These are phyloP conservation scores for Eumaeus atala DNA, from an alignment of 1,140 invertebrate genomes.

Conservation along the genomic window DNA sequence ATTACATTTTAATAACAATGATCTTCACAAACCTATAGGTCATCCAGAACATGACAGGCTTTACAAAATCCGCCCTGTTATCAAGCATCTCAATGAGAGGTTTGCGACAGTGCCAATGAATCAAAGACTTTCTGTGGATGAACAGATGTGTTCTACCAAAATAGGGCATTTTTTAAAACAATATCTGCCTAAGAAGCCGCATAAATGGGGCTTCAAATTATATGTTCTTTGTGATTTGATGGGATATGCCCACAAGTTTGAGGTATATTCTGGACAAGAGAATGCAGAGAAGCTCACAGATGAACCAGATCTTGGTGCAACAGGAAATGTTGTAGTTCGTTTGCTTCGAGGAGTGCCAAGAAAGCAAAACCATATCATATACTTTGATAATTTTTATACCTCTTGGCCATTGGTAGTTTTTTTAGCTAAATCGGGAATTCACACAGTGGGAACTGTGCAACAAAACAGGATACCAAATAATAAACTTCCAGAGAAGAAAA, in stretches of 20 bases:
- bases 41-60: slow-evolving; percentile 34
- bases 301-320: slow-evolving; percentile 40
- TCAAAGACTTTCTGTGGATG: slow-evolving; percentile 40
- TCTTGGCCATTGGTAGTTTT: slow-evolving; percentile 33
- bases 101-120: slow-evolving; percentile 36
- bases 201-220: slow-evolving; percentile 53
- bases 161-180: slow-evolving; percentile 37
- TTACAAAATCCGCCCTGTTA: slow-evolving; percentile 37
- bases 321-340: slow-evolving; percentile 33
- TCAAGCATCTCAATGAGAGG: slow-evolving; percentile 32
- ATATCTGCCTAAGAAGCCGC: slow-evolving; percentile 43
- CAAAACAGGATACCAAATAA: slow-evolving; percentile 39
- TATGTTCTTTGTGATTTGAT: slow-evolving; percentile 38
- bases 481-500: slow-evolving; percentile 36
- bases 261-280: slow-evolving; percentile 35
- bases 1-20: too few relatives aligned
- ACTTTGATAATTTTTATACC: slow-evolving; percentile 45
- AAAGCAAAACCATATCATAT: slow-evolving; percentile 35
- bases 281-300: slow-evolving; percentile 26
- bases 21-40: too few relatives aligned
- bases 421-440: slow-evolving; percentile 38
- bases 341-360: slow-evolving; percentile 33
- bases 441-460: slow-evolving; percentile 35
- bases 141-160: slow-evolving; percentile 43
- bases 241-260: slow-evolving; percentile 34